A percentile compares a stretch with the other conserved stretches of the same genome.
phyloP scores from a whole-genome alignment of 2,888 invertebrate species.

The Scaptodrosophila latifasciaeformis region DNA sequence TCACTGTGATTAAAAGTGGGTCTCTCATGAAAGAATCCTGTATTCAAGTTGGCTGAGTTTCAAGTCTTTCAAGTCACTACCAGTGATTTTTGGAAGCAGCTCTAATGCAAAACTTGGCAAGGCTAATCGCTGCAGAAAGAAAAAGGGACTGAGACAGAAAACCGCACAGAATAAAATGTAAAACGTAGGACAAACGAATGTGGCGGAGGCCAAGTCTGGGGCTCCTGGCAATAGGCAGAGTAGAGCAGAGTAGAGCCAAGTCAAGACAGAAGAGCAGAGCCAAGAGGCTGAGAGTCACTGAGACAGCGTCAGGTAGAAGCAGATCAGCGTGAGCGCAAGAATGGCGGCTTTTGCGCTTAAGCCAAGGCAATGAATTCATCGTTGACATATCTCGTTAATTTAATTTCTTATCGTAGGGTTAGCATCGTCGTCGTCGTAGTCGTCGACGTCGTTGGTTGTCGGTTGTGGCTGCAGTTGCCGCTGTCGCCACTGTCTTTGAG shows the following conservation, averaged over 20 bases:
- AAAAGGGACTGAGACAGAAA: too few species aligned
- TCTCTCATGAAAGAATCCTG: too few species aligned
- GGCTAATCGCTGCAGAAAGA: slow-evolving; percentile 65
- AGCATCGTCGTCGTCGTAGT: slow-evolving; percentile 54
- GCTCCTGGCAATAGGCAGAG: slow-evolving; percentile 10
- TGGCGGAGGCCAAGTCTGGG: slow-evolving; percentile 12
- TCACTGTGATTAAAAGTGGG: too few species aligned
- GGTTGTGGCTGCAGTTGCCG: background rate
- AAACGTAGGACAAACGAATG: slow-evolving; percentile 35
- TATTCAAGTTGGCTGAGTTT: too few species aligned
- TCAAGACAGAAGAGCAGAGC: slow-evolving; percentile 4
- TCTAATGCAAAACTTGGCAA: slow-evolving; percentile 43
- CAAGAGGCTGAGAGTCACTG: background rate
- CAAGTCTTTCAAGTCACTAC: too few species aligned
- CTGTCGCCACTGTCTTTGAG: slow-evolving; percentile 1
- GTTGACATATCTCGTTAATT: slow-evolving; percentile 75
- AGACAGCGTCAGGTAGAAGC: slow-evolving; percentile 3
- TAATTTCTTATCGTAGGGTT: slow-evolving; percentile 75
- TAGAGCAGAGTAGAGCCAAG: slow-evolving; percentile 2
- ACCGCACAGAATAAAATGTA: slow-evolving; percentile 53
- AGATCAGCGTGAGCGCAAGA: slow-evolving; percentile 54
- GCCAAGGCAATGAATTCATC: slow-evolving; percentile 74
- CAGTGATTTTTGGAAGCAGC: slow-evolving; percentile 4
- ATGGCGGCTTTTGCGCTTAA: slow-evolving; percentile 74
- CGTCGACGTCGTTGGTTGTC: slow-evolving; percentile 12